Evolutionary conservation across 2,113 vertebrate species (phyloP).

Genomic region (Phoenicopterus ruber): DNA sequence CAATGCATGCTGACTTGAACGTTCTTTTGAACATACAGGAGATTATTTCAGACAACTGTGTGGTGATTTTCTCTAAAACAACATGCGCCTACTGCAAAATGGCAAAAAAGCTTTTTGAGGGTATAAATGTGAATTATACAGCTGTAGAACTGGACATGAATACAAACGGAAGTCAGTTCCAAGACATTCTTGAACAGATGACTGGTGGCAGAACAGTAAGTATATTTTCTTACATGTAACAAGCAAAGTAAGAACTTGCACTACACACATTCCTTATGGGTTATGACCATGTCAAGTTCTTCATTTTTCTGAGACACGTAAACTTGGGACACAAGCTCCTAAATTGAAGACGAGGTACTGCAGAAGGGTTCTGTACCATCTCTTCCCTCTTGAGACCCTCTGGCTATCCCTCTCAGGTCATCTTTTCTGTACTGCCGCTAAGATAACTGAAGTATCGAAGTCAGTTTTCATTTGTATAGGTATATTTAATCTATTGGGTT

Average conservation of each 20-base stretch:
- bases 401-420: neutral
- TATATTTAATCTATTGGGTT: neutral
- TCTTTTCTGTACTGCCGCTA: neutral
- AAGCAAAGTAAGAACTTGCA: neutral
- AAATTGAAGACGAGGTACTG: neutral
- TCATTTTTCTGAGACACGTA: neutral
- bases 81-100: conserved; percentile 90
- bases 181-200: conserved; percentile 84
- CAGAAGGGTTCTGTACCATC: neutral
- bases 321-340: neutral
- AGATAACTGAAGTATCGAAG: neutral
- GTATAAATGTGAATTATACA: conserved; percentile 84
- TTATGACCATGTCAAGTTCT: neutral
- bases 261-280: neutral
- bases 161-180: conserved; percentile 82
- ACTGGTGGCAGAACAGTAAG: conserved; percentile 90
- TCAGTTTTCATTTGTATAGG: neutral
- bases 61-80: conserved; percentile 97
- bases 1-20: neutral
- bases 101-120: conserved; percentile 90
- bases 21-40: conserved; percentile 73
- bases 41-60: conserved; percentile 86
- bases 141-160: conserved; percentile 86
- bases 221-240: neutral
- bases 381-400: neutral